A percentile compares a stretch with the other conserved stretches of the same genome.
Conservation (phyloP, 2,888 invertebrate species). For the Cremastinae sp. region DNA sequence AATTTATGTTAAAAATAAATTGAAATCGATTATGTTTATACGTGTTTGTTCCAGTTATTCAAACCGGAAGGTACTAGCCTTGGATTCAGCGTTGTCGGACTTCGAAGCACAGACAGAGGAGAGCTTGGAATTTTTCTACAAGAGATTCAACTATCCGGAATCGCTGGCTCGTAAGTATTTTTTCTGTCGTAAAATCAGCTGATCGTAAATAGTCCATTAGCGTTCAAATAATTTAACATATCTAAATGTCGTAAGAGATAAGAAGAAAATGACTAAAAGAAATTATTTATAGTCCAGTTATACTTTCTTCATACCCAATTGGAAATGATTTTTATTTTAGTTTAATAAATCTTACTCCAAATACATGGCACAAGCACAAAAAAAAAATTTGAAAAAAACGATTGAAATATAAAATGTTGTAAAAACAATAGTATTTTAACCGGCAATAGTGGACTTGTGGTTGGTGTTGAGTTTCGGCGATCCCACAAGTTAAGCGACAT, state of each 20-base stretch:
- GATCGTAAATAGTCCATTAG: background rate
- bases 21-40: background rate
- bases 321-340: too few species aligned
- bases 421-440: too few species aligned
- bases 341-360: too few species aligned
- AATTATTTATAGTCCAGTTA: too few species aligned
- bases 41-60: constrained; percentile 79
- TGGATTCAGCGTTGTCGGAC: constrained; percentile 86
- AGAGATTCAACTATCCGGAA: constrained; percentile 84
- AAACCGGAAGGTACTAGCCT: constrained; percentile 86
- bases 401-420: too few species aligned
- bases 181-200: background rate
- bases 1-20: background rate
- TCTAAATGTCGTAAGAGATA: background rate
- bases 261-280: too few species aligned
- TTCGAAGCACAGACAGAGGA: constrained; percentile 84
- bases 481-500: too few species aligned
- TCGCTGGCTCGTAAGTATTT: constrained; percentile 83
- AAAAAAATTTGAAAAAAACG: too few species aligned
- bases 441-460: too few species aligned
- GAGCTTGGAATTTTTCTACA: constrained; percentile 86
- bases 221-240: background rate
- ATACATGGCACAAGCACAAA: too few species aligned
- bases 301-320: too few species aligned
- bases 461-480: too few species aligned